Evolutionary conservation across 2,888 invertebrate species (phyloP), one percentile per base, ranked within the genome.

Genomic region (Punctoribates punctum): DNA sequence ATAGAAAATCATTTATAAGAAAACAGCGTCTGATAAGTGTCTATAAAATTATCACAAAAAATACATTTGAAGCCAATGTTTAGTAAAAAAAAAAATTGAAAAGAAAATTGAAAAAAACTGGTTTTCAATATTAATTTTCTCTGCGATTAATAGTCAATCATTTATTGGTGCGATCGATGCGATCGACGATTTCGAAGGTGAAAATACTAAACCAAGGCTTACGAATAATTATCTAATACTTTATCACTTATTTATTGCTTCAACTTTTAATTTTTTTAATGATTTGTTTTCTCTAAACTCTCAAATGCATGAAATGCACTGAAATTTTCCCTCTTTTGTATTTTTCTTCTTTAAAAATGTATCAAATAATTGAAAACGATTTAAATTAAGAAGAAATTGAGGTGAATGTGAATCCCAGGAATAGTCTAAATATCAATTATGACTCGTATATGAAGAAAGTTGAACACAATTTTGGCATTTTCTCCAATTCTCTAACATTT

Each of bases 171-270:
- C 38, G 65, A 65, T 65, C 65, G 65, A 65, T 38, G 65, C 38
- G 17, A 65, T 25, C 23, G 25, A 6, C 8, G 8, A 54, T 54
- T 54, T 15, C 38, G 65, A 65, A 65, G 65, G 65, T 65, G 65
- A 65, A 65, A 65, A 65, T 38, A 65, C 65, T 65, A 34, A 65
- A 34, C 65, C 65, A 65, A 65, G 65, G 65, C 65, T 65, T 65
- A 17, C 1, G 23, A 57, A 27, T 65, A 65, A 65, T 65, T 65
- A 65, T 34, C 65, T 34, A 65, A 29, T 20, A 23, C 27, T 65
- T 65, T 65, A 1, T n/a, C 34, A 65, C 15, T 65, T 20, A 29
- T 38, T 65, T 34, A 65, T 65, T 65, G 34, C 65, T 38, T 17
- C 25, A 20, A 60, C 15, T 51, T n/a, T 51, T 51, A 51, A 17